These are phyloP conservation scores for Elaeidobius kamerunicus DNA, from an alignment of 2,888 invertebrate genomes.

Conservation along the genomic window DNA sequence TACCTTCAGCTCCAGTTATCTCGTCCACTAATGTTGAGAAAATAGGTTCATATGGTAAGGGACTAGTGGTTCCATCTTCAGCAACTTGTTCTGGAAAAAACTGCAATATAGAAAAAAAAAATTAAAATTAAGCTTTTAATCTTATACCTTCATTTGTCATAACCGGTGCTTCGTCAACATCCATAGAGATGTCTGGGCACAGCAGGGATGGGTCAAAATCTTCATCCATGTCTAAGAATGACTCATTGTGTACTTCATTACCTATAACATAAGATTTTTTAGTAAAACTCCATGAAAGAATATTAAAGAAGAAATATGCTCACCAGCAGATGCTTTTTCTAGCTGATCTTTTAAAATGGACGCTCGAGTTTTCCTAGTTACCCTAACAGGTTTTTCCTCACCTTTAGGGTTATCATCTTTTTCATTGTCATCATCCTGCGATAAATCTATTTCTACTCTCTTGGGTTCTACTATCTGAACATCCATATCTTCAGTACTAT, in stretches of 20 bases:
- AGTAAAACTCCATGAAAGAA: background rate
- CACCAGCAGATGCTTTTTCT: conserved; percentile 2
- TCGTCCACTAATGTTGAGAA: conserved; percentile 43
- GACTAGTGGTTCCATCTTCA: conserved; percentile 35
- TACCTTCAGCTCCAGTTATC: conserved; percentile 44
- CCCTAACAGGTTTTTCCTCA: background rate
- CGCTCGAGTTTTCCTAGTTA: background rate
- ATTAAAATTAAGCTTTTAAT: background rate
- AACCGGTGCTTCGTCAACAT: conserved; percentile 44
- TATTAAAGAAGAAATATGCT: background rate
- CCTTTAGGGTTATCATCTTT: background rate
- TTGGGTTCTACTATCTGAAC: background rate
- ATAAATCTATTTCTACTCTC: no score
- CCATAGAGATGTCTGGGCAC: conserved; percentile 47
- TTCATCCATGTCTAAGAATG: conserved; percentile 34
- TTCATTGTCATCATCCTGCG: background rate
- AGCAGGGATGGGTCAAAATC: conserved; percentile 44
- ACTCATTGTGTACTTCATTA: conserved; percentile 5
- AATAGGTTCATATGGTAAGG: conserved; percentile 38
- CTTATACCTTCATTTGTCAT: conserved; percentile 35
- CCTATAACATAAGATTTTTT: background rate
- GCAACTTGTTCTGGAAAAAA: conserved; percentile 27
- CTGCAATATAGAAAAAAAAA: background rate
- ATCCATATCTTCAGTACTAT: background rate
- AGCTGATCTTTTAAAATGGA: conserved; percentile 10